These are phyloP conservation scores for Dinothrombium tinctorium DNA, from an alignment of 1,140 invertebrate genomes.

Conservation along the genomic window DNA sequence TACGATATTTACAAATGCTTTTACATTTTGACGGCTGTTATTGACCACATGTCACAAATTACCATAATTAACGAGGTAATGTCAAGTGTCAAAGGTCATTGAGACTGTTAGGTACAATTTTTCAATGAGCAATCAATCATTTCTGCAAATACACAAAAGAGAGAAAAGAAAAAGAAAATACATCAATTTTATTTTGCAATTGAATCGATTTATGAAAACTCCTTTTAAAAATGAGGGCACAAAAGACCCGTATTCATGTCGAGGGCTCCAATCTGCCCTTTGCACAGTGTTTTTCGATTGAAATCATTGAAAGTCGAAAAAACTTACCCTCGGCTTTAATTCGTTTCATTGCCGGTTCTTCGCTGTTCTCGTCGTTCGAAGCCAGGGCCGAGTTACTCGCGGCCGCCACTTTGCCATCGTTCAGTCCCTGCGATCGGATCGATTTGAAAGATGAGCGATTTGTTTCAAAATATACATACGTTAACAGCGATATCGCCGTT, in stretches of 20 bases:
- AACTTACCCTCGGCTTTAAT: neutral
- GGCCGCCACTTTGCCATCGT: too few species aligned
- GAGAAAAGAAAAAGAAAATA: neutral
- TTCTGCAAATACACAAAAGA: neutral
- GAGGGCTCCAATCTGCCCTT: neutral
- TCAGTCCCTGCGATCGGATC: too few species aligned
- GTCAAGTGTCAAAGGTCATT: neutral
- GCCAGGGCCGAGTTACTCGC: too few species aligned
- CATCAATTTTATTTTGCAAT: neutral
- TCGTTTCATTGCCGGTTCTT: neutral
- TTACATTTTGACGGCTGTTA: neutral
- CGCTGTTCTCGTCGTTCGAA: too few species aligned
- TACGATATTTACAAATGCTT: neutral
- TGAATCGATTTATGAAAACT: neutral
- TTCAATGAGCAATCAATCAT: neutral
- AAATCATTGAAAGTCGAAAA: neutral
- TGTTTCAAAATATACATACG: too few species aligned
- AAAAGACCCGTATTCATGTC: neutral
- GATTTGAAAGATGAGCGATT: too few species aligned
- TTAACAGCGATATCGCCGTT: too few species aligned
- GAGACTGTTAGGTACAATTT: neutral
- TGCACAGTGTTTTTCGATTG: neutral
- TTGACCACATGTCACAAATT: neutral
- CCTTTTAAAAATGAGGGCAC: neutral
- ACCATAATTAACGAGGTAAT: neutral